These are phyloP conservation scores for Tiphia femorata DNA, from an alignment of 2,888 invertebrate species.

Conservation along the genomic window DNA sequence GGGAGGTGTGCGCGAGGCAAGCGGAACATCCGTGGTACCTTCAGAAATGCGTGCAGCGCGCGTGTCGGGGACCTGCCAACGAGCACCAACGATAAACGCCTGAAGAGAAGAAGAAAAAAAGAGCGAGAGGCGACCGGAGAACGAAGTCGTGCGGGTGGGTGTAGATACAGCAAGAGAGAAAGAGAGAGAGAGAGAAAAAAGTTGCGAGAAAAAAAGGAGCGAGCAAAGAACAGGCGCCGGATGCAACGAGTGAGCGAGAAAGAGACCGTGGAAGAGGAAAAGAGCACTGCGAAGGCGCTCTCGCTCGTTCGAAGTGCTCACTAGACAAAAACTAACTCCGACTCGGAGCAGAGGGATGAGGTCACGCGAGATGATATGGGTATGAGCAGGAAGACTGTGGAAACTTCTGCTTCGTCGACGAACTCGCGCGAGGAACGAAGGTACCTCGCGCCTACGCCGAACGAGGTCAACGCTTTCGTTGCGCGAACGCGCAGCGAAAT, in stretches of 20 bases:
- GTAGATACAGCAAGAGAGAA: too few species aligned
- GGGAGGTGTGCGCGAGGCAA: too few species aligned
- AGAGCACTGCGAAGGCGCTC: slow-evolving; percentile 1
- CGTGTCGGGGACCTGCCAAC: too few species aligned
- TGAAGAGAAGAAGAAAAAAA: neutral
- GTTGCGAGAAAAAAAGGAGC: too few species aligned
- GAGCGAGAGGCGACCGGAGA: neutral
- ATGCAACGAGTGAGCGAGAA: neutral
- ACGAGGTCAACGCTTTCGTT: slow-evolving; percentile 36
- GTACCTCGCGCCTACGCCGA: slow-evolving; percentile 34
- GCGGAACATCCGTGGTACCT: too few species aligned
- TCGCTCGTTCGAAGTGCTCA: slow-evolving; percentile 17
- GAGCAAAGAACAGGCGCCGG: too few species aligned
- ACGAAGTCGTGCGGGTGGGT: too few species aligned
- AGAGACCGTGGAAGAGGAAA: neutral
- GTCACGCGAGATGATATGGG: neutral
- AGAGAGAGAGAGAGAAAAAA: too few species aligned
- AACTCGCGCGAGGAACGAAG: slow-evolving; percentile 25
- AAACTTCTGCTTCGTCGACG: slow-evolving; percentile 8
- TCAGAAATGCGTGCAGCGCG: too few species aligned
- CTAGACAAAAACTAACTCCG: slow-evolving; percentile 24
- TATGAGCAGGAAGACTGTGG: neutral
- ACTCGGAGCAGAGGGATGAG: slow-evolving; percentile 22
- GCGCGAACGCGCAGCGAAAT: slow-evolving; percentile 10
- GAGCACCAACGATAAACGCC: too few species aligned